phyloP scores from a whole-genome alignment of 1,140 invertebrate genomes.

The Oedothorax gibbosus region DNA sequence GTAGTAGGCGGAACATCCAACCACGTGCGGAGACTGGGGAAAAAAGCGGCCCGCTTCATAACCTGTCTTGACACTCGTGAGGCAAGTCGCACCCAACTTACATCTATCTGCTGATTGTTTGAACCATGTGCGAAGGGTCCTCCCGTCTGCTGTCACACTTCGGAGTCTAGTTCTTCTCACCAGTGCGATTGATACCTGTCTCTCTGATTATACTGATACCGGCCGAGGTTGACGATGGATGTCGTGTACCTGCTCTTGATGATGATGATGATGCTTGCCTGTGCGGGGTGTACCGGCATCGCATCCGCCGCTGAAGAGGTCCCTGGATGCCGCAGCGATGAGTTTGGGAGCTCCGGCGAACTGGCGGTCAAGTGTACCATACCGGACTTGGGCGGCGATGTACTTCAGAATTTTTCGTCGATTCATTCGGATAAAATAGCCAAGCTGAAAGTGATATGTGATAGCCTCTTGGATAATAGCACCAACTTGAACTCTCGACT shows the following conservation, averaged over 20 bases:
- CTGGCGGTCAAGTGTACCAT: slow-evolving; percentile 58
- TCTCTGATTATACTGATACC: too few relatives aligned
- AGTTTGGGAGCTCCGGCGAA: not conserved
- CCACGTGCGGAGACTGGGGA: slow-evolving; percentile 26
- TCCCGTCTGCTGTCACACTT: too few relatives aligned
- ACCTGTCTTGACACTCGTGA: too few relatives aligned
- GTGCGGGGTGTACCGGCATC: not conserved
- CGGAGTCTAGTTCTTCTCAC: too few relatives aligned
- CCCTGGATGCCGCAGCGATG: slow-evolving; percentile 14
- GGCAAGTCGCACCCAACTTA: too few relatives aligned
- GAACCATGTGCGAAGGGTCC: too few relatives aligned
- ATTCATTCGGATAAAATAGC: slow-evolving; percentile 60
- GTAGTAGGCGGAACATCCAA: slow-evolving; percentile 28
- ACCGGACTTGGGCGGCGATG: slow-evolving; percentile 58
- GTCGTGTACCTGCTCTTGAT: not conserved
- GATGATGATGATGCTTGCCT: not conserved
- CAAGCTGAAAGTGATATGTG: slow-evolving; percentile 61
- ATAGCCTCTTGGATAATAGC: slow-evolving; percentile 48
- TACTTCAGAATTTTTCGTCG: slow-evolving; percentile 62
- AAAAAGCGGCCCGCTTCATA: not conserved
- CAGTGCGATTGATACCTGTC: too few relatives aligned
- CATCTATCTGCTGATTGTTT: too few relatives aligned
- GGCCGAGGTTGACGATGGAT: not conserved
- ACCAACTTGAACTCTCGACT: slow-evolving; percentile 67
- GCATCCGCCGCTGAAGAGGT: not conserved